Conservation (phyloP, 2,113 vertebrate genomes). For the Phaethornis superciliosus region DNA sequence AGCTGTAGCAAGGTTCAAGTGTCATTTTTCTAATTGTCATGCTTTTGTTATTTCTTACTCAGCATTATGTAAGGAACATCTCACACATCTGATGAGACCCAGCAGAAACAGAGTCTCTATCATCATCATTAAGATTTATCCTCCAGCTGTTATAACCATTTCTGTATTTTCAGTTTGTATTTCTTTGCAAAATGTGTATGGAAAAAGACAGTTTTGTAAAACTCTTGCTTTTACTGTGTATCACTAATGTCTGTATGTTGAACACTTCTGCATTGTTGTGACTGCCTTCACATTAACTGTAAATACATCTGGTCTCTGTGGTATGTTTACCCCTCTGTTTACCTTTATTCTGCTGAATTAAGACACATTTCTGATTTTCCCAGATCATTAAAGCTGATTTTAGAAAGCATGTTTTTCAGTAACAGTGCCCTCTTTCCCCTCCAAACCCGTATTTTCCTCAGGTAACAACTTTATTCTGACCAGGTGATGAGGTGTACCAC, state of each 20-base stretch:
- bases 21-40: neutral
- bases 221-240: neutral
- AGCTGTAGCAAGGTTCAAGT: neutral
- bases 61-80: neutral
- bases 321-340: neutral
- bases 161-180: neutral
- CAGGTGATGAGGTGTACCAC: neutral
- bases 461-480: neutral
- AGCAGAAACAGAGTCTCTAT: neutral
- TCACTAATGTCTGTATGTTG: neutral
- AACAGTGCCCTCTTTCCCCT: neutral
- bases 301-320: constrained; percentile 11
- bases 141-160: neutral
- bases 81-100: neutral
- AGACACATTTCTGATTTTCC: neutral
- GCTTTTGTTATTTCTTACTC: neutral
- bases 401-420: neutral
- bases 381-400: neutral
- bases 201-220: neutral
- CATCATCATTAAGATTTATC: neutral
- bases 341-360: neutral
- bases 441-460: neutral
- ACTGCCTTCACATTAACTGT: neutral
- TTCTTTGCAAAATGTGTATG: neutral
- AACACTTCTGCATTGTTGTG: neutral